Conservation (phyloP, 2,113 vertebrate species). For the Cichladusa arquata region DNA sequence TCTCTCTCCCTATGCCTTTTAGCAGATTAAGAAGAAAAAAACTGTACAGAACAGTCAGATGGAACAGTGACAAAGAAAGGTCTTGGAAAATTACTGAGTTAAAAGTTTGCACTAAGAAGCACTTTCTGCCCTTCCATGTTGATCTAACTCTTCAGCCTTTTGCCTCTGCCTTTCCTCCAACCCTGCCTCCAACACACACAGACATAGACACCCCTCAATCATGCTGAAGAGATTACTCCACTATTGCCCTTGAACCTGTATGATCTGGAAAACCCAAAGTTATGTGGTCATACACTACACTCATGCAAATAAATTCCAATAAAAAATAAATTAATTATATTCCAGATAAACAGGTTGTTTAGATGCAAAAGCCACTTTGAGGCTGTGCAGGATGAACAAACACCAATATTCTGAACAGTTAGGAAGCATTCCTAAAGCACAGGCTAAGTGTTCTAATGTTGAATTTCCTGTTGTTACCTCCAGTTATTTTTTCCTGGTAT, state of each 20-base stretch:
- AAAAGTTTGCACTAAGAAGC: background rate
- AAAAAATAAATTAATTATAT: background rate
- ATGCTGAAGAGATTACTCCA: background rate
- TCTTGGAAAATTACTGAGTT: background rate
- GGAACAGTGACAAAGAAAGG: background rate
- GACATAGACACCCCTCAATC: accelerated
- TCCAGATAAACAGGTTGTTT: background rate
- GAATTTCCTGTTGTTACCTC: background rate
- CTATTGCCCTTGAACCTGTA: background rate
- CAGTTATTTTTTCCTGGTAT: background rate
- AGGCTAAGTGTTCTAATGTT: background rate
- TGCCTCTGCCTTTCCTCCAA: background rate
- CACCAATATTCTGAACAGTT: background rate
- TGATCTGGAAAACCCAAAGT: background rate
- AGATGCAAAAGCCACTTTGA: background rate
- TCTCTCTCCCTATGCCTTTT: background rate
- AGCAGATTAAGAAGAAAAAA: background rate
- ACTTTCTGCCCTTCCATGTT: accelerated
- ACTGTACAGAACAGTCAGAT: background rate
- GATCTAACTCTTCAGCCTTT: background rate
- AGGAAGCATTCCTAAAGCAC: background rate
- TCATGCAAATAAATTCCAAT: background rate
- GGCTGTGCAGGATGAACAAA: accelerated
- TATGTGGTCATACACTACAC: background rate
- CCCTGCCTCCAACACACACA: background rate